Base-by-base conservation (phyloP, 2,888 invertebrate species). In the Buathra laborator region DNA sequence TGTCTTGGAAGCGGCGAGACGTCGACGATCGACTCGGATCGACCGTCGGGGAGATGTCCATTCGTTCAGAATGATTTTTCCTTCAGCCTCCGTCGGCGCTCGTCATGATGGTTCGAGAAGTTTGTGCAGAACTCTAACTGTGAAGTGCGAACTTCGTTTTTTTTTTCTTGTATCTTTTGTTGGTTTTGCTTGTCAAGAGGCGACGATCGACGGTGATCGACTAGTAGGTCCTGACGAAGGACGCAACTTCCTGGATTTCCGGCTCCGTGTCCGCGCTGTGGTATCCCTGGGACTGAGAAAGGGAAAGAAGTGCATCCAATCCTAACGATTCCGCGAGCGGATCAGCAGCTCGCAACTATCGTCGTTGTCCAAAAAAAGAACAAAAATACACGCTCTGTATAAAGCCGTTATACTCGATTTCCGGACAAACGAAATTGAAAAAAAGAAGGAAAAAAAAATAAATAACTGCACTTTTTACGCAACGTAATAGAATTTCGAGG, bases 241-340 rank as follows among this genome's bases (percentile, higher is more conserved):
- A 90, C 87, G 90, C 87, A 64, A 89, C 89, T 84, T 93, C 92
- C 88, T 92, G 92, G 80, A 92, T 91, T 29, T 92, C 92, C 80
- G 90, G 90, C 72, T 92, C 92, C 48, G 90, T 91, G 86, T 93
- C 93, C 72, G 90, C 91, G 86, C 91, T 91, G 85, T 91, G 92
- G 90, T 92, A 92, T 88, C 90, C 91, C 91, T 92, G 92, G 86
- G 92, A 90, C 89, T 92, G 92, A 89, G 92, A 93, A 91, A 93
- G 90, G 86, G 91, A 93, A 90, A 93, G 89, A 91, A 93, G 92
- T 91, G 93, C 92, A 91, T 92, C 93, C 91, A 92, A 89, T 86
- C 91, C 92, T 88, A 91, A 92, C 87, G 91, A 91, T 89, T 91
- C 91, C 68, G 89, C 89, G 88, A 90, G 85, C 72, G 88, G 89